These are phyloP conservation scores for Spongilla lacustris DNA, from an alignment of 37 sponge, comb jelly and placozoan genomes.

Conservation along the genomic window DNA sequence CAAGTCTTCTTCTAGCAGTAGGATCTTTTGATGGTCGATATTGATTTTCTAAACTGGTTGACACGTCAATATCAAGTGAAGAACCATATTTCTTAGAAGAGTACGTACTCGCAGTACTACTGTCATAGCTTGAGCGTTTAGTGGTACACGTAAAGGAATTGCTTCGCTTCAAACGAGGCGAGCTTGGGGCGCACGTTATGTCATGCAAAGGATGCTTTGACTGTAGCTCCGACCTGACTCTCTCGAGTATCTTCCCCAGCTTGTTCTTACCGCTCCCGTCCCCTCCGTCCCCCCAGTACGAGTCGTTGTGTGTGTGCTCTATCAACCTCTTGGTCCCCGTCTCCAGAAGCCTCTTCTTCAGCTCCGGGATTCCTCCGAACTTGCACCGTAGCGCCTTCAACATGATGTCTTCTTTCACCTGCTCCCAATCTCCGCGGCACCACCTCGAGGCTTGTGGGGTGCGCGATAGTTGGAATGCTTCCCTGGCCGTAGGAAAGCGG, in stretches of 20 bases:
- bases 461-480: slow-evolving; percentile 75
- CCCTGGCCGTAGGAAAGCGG: slow-evolving; percentile 27
- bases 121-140: no score
- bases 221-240: slow-evolving; percentile 42
- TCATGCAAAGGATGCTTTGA: not conserved
- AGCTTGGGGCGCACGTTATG: no score
- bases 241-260: slow-evolving; percentile 70
- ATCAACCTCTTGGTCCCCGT: slow-evolving; percentile 59
- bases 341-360: slow-evolving; percentile 35
- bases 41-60: no score
- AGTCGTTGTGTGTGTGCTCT: slow-evolving; percentile 73
- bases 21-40: no score
- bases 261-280: slow-evolving; percentile 72
- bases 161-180: no score
- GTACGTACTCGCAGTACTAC: no score
- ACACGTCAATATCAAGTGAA: no score
- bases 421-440: slow-evolving; percentile 70
- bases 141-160: no score
- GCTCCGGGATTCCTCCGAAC: slow-evolving; percentile 46
- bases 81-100: no score
- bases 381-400: slow-evolving; percentile 55
- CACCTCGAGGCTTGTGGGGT: slow-evolving; percentile 33
- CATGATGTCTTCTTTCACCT: slow-evolving; percentile 76
- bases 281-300: slow-evolving; percentile 89
- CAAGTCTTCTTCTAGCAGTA: no score